Conservation (phyloP, 2,113 vertebrate genomes). For the Pituophis catenifer region DNA sequence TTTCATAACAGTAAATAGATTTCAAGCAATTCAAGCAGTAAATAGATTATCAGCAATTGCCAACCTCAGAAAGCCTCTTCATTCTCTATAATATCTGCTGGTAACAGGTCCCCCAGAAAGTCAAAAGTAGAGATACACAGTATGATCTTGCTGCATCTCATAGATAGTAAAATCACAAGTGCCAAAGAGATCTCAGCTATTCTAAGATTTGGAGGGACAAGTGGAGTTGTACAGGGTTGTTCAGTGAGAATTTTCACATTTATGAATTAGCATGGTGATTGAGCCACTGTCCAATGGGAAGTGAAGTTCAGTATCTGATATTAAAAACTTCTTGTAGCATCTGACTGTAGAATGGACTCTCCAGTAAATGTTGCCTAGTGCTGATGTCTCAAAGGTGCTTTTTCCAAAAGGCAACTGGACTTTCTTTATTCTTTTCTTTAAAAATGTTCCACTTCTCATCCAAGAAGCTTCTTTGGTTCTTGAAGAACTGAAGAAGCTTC, state of each 20-base stretch:
- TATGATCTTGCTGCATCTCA: not conserved
- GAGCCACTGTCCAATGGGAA: not conserved
- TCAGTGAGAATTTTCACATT: not conserved
- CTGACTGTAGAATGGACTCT: not conserved
- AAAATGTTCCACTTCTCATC: not conserved
- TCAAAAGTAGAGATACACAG: not conserved
- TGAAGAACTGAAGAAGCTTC: not conserved
- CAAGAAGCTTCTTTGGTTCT: not conserved
- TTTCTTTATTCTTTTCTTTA: not conserved
- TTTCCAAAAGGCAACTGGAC: not conserved
- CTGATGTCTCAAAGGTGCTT: not conserved
- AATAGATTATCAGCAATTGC: not conserved
- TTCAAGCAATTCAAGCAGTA: too few species aligned
- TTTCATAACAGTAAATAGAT: not conserved
- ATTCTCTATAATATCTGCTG: not conserved
- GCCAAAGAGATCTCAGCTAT: not conserved
- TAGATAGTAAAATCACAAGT: not conserved
- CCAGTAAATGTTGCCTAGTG: not conserved
- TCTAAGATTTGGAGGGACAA: not conserved
- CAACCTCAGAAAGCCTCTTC: not conserved
- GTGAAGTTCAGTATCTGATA: not conserved
- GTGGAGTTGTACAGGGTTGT: not conserved
- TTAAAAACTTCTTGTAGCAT: not conserved
- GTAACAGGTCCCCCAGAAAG: not conserved
- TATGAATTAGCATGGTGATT: not conserved